phyloP scores from a whole-genome alignment of 92 coral and sea anemone species.

The Actinostola sp. region DNA sequence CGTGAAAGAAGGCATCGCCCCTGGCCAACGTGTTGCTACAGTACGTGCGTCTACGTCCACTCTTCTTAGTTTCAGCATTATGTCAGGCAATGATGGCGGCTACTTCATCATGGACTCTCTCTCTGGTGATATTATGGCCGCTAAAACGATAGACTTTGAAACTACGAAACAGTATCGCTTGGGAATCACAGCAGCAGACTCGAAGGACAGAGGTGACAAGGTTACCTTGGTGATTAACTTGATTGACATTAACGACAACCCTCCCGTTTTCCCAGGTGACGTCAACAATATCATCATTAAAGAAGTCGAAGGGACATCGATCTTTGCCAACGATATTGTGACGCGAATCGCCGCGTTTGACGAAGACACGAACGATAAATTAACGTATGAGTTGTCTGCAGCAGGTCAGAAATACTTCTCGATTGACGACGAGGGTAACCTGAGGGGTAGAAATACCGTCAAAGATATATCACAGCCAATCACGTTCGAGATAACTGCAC shows the following conservation, averaged over 20 bases:
- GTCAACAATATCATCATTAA: constrained; percentile 33
- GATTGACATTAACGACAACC: constrained; percentile 68
- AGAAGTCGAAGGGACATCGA: constrained; percentile 44
- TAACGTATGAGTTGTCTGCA: constrained; percentile 58
- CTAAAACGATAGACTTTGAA: constrained; percentile 66
- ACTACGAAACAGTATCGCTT: constrained; percentile 38
- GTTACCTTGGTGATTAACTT: constrained; percentile 55
- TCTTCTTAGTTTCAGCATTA: constrained; percentile 43
- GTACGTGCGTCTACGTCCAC: constrained; percentile 62
- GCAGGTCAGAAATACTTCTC: constrained; percentile 49
- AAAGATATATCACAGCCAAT: constrained; percentile 39
- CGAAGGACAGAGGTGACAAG: constrained; percentile 57
- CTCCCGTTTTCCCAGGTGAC: constrained; percentile 58
- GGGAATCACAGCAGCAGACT: constrained; percentile 53
- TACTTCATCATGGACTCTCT: constrained; percentile 63
- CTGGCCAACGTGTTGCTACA: constrained; percentile 54
- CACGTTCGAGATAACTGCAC: constrained; percentile 57
- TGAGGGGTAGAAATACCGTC: constrained; percentile 52
- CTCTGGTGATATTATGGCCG: constrained; percentile 65
- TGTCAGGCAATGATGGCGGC: constrained; percentile 71
- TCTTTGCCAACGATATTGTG: constrained; percentile 51
- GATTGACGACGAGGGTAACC: constrained; percentile 58
- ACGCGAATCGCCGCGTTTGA: constrained; percentile 64
- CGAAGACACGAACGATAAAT: constrained; percentile 49
- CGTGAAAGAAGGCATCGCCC: constrained; percentile 69